Percentiles rank a stretch among this genome's conserved stretches.
These are phyloP conservation scores for Macrostomum cliftonense DNA, from an alignment of 2,888 invertebrate species.

Conservation along the genomic window DNA sequence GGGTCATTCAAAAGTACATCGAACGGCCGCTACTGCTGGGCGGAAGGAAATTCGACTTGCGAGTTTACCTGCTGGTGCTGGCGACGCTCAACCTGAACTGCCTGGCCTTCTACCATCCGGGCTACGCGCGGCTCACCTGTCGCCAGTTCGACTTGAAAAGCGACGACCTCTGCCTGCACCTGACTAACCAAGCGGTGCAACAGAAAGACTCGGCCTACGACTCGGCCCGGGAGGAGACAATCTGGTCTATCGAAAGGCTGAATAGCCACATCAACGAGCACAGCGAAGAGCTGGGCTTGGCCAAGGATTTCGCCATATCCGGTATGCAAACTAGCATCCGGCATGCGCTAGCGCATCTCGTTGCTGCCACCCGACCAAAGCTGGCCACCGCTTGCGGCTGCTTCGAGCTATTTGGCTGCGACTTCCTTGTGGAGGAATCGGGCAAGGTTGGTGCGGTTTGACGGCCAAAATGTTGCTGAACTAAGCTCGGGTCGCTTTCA, in stretches of 20 bases:
- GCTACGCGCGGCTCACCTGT: not conserved
- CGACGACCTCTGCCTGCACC: not conserved
- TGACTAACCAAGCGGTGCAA: not conserved
- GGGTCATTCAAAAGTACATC: conserved; percentile 10
- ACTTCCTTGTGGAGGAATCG: too few relatives aligned
- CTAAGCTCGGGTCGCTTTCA: too few relatives aligned
- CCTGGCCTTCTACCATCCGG: conserved; percentile 1
- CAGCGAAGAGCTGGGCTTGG: not conserved
- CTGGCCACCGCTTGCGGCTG: too few relatives aligned
- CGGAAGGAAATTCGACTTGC: conserved; percentile 10
- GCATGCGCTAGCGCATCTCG: too few relatives aligned
- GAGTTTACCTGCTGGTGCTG: conserved; percentile 8
- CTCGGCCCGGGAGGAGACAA: not conserved
- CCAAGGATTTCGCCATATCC: not conserved
- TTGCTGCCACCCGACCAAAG: too few relatives aligned
- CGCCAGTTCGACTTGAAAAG: not conserved
- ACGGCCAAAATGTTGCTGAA: too few relatives aligned
- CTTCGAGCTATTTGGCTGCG: too few relatives aligned
- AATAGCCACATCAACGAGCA: not conserved
- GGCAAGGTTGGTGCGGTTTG: too few relatives aligned
- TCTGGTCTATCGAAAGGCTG: not conserved
- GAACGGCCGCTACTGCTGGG: conserved; percentile 5
- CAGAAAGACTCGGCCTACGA: not conserved
- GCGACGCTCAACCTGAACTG: not conserved
- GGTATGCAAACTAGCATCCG: not conserved